phyloP scores from a whole-genome alignment of 2,797 vertebrate species.

The Zenarchopterus dispar region DNA sequence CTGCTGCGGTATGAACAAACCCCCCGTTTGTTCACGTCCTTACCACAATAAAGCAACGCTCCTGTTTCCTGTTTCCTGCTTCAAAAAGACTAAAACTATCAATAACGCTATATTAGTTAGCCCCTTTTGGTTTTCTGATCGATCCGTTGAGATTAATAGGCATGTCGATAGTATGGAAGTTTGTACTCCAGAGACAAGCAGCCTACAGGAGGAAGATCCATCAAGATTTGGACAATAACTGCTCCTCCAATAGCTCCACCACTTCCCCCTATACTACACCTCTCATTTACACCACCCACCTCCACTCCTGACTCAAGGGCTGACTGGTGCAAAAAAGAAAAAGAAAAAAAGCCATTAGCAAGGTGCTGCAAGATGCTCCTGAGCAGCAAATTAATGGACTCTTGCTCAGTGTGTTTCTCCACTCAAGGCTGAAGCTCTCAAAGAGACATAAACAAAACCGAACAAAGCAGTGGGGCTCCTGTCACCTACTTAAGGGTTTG shows the following conservation, averaged over 20 bases:
- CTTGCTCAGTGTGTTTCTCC: slow-evolving; percentile 33
- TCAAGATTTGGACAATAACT: slow-evolving; percentile 32
- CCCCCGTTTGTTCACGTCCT: slow-evolving; percentile 25
- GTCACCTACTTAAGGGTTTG: background rate
- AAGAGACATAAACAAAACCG: slow-evolving; percentile 42
- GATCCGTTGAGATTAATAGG: slow-evolving; percentile 43
- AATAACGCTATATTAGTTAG: slow-evolving; percentile 39
- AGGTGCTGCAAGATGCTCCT: slow-evolving; percentile 41
- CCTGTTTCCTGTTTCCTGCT: slow-evolving; percentile 19
- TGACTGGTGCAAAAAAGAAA: slow-evolving; percentile 40
- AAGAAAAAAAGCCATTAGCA: slow-evolving; percentile 48
- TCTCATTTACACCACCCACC: slow-evolving; percentile 31
- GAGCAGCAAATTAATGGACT: slow-evolving; percentile 47
- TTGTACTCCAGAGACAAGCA: slow-evolving; percentile 5
- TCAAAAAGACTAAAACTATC: slow-evolving; percentile 44
- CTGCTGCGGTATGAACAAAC: slow-evolving; percentile 18
- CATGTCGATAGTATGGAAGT: slow-evolving; percentile 33
- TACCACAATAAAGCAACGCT: slow-evolving; percentile 3
- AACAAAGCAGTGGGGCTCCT: slow-evolving; percentile 26
- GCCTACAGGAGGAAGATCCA: slow-evolving; percentile 32
- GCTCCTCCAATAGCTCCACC: background rate
- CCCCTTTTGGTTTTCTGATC: slow-evolving; percentile 39
- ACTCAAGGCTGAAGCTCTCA: slow-evolving; percentile 35
- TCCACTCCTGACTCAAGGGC: slow-evolving; percentile 37
- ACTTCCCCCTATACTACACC: background rate